These are phyloP conservation scores for Sebastolobus altivelis DNA, from an alignment of 2,797 vertebrate species.

Conservation along the genomic window DNA sequence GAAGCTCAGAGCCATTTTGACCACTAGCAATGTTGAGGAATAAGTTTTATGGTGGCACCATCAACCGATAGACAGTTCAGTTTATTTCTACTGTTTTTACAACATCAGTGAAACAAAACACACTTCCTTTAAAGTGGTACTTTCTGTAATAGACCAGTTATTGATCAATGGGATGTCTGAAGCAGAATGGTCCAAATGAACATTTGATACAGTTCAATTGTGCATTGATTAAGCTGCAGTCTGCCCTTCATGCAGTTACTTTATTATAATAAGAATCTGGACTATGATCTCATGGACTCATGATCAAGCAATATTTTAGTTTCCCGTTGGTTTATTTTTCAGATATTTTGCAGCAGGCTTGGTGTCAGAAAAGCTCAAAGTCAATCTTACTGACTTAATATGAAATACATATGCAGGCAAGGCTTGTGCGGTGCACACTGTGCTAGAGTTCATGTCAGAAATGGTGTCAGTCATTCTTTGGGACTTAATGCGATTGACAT, in stretches of 20 bases:
- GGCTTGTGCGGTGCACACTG: neutral
- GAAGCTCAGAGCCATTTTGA: neutral
- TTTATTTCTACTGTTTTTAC: neutral
- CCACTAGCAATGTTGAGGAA: neutral
- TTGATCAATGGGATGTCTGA: slow-evolving; percentile 26
- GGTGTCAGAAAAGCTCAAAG: slow-evolving; percentile 20
- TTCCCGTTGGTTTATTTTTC: neutral
- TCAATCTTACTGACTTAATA: slow-evolving; percentile 14
- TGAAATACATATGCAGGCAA: slow-evolving; percentile 18
- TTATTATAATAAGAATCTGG: neutral
- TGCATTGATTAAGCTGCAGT: slow-evolving; percentile 4
- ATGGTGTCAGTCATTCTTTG: slow-evolving; percentile 16
- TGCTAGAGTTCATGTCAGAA: slow-evolving; percentile 11
- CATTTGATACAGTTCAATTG: slow-evolving; percentile 8
- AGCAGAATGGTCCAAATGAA: slow-evolving; percentile 15
- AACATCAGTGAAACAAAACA: neutral
- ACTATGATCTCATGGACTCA: neutral
- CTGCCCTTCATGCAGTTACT: neutral
- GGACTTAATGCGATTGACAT: slow-evolving; percentile 26
- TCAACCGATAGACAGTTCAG: neutral
- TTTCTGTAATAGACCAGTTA: slow-evolving; percentile 10
- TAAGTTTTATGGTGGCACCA: neutral
- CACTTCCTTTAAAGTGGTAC: neutral
- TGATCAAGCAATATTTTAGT: neutral
- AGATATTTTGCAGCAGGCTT: neutral